Base-by-base conservation (phyloP, 2,888 invertebrate genomes). In the Ichneumon xanthorius region DNA sequence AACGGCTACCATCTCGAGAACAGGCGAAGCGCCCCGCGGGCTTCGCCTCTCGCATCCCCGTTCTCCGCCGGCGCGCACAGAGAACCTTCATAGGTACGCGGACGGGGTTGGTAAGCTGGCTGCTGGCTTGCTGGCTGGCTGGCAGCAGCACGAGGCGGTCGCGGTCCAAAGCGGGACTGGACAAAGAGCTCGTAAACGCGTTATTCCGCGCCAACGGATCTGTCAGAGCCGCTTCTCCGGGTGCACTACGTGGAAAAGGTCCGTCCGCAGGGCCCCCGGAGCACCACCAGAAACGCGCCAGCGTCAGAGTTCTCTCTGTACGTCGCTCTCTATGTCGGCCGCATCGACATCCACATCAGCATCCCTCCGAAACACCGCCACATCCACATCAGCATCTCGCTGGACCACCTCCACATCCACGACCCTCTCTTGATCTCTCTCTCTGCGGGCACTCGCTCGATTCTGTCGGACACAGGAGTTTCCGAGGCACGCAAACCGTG, bases 201-300 rank as follows among this genome's bases (percentile, higher is more conserved):
- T 94, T 94, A 93, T 93, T 93, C 93, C 93, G 89, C 93, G 93
- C 93, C 94, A 93, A 93, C 92, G 93, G 90, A 92, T 92, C 92
- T 93, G 93, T 93, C 94, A 92, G 94, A 92, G 92, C 93, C 92
- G 92, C 92, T 93, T 91, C 92, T 92, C 91, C 88, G 88, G 86
- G 87, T 87, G 87, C 86, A 87, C 87, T 85, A 88, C 88, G 88
- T 87, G 88, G 88, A 89, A 89, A 88, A 89, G 88, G 88, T 86
- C 82, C 85, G 85, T 87, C 87, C 86, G 80, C 79, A 82, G 85
- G 81, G 79, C 78, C 83, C 84, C 79, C 58, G 82, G 65, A 77
- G 55, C 83, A 76, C 48, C 72, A 40, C 65, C 72, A 71, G 84
- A 40, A 81, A 70, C 82, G 80, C 85, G 80, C 80, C 84, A 86